Evolutionary conservation across 2,113 vertebrate species (phyloP).

Genomic region (Hippolais icterina): DNA sequence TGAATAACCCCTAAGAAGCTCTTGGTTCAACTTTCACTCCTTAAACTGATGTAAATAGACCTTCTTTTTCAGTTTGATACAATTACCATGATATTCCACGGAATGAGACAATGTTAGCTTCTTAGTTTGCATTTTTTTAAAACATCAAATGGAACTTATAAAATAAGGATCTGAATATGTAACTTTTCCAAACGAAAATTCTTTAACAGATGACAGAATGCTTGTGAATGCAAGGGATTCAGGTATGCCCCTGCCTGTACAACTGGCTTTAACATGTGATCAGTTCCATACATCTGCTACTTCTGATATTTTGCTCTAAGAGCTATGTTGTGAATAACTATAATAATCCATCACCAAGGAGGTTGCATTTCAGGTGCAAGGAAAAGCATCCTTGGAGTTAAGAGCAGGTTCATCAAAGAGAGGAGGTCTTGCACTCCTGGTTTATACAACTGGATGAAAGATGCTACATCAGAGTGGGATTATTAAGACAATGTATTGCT

Average conservation of each 20-base stretch:
- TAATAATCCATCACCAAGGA: not conserved
- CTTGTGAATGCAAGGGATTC: not conserved
- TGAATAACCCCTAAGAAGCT: not conserved
- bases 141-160: not conserved
- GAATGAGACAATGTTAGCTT: not conserved
- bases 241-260: not conserved
- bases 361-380: not conserved
- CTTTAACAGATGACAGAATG: not conserved
- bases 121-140: not conserved
- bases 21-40: not conserved
- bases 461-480: not conserved
- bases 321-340: not conserved
- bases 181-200: not conserved
- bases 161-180: not conserved
- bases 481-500: not conserved
- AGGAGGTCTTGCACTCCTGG: not conserved
- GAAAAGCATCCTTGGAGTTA: not conserved
- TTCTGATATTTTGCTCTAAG: not conserved
- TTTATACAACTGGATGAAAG: not conserved
- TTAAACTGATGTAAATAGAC: not conserved
- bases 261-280: not conserved
- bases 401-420: not conserved
- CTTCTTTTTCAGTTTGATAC: not conserved
- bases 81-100: not conserved
- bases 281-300: not conserved